phyloP scores from a whole-genome alignment of 1,140 invertebrate species.

The Drosophila ercepeae region DNA sequence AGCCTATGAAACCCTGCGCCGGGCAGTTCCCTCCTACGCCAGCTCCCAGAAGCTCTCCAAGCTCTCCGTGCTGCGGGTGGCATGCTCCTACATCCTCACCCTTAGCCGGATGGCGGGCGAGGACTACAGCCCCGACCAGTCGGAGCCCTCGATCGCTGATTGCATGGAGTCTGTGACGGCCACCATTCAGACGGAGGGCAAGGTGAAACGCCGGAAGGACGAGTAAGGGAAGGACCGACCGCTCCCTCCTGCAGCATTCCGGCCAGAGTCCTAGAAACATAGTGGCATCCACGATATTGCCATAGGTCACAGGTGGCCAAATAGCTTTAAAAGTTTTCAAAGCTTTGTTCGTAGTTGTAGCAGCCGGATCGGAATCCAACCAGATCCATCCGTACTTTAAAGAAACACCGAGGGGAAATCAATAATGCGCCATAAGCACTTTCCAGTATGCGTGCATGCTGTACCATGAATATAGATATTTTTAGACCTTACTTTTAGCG shows the following conservation, averaged over 20 bases:
- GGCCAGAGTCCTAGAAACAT: conserved; percentile 29
- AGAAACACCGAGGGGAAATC: conserved; percentile 11
- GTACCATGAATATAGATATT: neutral
- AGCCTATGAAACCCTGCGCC: conserved; percentile 94
- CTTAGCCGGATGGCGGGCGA: conserved; percentile 88
- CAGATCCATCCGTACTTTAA: neutral
- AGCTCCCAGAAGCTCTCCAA: conserved; percentile 97
- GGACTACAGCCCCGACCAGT: conserved; percentile 86
- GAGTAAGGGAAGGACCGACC: conserved; percentile 84
- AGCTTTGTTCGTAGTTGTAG: conserved; percentile 31
- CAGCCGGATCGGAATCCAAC: neutral
- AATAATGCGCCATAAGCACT: conserved; percentile 16
- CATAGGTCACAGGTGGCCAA: conserved; percentile 17
- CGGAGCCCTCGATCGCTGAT: conserved; percentile 86
- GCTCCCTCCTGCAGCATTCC: conserved; percentile 42
- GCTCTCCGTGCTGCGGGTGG: conserved; percentile 94
- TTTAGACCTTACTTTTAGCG: conserved; percentile 10
- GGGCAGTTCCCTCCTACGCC: conserved; percentile 94
- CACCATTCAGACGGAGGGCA: conserved; percentile 96
- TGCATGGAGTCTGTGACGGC: conserved; percentile 94
- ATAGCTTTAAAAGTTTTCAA: conserved; percentile 64
- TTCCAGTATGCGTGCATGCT: conserved; percentile 8
- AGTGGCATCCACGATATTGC: too few relatives aligned
- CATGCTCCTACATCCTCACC: conserved; percentile 95
- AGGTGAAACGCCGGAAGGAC: conserved; percentile 93